Evolutionary conservation across 1,140 invertebrate species (phyloP).

Genomic region (Gryllus bimaculatus): DNA sequence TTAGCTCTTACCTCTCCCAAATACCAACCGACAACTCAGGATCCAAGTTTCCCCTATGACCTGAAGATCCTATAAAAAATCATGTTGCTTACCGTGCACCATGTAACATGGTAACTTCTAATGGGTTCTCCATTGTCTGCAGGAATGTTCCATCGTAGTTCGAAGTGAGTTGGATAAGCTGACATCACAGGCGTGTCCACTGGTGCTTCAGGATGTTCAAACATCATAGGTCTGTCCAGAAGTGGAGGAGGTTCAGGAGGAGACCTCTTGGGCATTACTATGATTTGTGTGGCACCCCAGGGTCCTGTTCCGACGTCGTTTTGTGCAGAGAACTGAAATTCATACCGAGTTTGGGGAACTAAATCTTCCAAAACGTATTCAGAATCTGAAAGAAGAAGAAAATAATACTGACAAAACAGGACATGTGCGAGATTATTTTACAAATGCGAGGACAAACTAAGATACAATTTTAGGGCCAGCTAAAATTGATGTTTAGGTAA

Average conservation of each 20-base stretch:
- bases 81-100: constrained; percentile 56
- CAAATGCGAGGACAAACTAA: too few relatives aligned
- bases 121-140: constrained; percentile 83
- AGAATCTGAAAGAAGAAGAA: constrained; percentile 25
- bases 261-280: constrained; percentile 46
- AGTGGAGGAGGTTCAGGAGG: constrained; percentile 48
- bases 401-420: neutral
- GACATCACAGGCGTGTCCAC: constrained; percentile 36
- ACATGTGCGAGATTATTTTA: neutral
- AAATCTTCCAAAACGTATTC: constrained; percentile 73
- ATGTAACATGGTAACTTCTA: constrained; percentile 68
- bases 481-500: too few relatives aligned
- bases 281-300: constrained; percentile 48
- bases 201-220: constrained; percentile 20
- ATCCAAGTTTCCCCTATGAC: too few relatives aligned
- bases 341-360: constrained; percentile 65
- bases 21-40: too few relatives aligned
- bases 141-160: constrained; percentile 71
- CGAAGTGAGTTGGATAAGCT: constrained; percentile 62
- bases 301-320: constrained; percentile 74
- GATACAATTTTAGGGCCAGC: too few relatives aligned
- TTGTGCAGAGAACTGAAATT: constrained; percentile 72
- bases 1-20: too few relatives aligned
- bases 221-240: constrained; percentile 23
- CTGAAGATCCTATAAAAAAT: too few relatives aligned